A percentile compares a stretch with the other conserved stretches of the same genome.
phyloP scores from a whole-genome alignment of 2,888 invertebrate species.

The Drosophila falleni region DNA sequence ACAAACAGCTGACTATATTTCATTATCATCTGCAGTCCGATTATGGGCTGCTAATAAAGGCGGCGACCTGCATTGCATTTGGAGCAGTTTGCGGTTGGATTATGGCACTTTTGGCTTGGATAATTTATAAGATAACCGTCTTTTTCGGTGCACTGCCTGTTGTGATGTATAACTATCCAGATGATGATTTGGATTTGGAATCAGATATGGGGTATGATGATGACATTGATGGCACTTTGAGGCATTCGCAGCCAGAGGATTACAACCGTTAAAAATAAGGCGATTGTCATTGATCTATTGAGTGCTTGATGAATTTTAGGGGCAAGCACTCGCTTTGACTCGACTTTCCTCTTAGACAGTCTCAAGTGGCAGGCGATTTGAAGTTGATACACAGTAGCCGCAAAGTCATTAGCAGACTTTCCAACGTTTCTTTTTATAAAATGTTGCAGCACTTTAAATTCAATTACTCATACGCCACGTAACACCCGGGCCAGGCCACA shows the following conservation, averaged over 20 bases:
- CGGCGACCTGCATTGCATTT: constrained; percentile 63
- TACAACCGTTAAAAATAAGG: constrained; percentile 4
- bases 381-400: constrained; percentile 23
- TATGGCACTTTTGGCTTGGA: constrained; percentile 51
- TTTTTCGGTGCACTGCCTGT: constrained; percentile 33
- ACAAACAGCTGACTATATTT: constrained; percentile 46
- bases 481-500: constrained; percentile 18
- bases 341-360: constrained; percentile 58
- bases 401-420: constrained; percentile 56
- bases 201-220: constrained; percentile 20
- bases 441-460: constrained; percentile 57
- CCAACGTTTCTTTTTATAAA: constrained; percentile 12
- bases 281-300: constrained; percentile 50
- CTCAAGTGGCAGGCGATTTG: constrained; percentile 51
- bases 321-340: constrained; percentile 29
- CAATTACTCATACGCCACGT: constrained; percentile 59
- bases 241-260: constrained; percentile 1
- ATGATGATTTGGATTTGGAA: constrained; percentile 52
- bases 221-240: constrained; percentile 6
- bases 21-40: constrained; percentile 51
- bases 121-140: constrained; percentile 48
- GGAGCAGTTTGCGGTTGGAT: constrained; percentile 67
- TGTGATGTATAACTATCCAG: constrained; percentile 11
- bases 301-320: constrained; percentile 24
- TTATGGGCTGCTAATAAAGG: constrained; percentile 56